These are phyloP conservation scores for Drosophila aff. DNA, from an alignment of 1,140 invertebrate genomes.

Conservation along the genomic window DNA sequence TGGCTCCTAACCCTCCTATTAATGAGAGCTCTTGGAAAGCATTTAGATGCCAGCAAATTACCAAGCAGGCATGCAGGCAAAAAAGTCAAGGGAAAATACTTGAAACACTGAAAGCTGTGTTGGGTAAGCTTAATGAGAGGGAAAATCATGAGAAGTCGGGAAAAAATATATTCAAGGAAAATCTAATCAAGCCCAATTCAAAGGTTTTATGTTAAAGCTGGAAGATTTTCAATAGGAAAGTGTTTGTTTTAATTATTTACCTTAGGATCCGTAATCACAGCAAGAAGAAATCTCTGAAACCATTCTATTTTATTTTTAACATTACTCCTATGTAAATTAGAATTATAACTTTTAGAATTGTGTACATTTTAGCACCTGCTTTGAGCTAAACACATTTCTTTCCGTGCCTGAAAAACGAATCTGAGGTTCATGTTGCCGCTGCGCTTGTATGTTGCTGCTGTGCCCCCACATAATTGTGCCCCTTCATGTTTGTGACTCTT, in stretches of 20 bases:
- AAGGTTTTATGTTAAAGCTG: neutral
- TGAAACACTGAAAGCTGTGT: slow-evolving; percentile 6
- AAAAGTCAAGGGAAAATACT: slow-evolving; percentile 3
- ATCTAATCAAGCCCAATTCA: neutral
- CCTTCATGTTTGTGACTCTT: slow-evolving; percentile 28
- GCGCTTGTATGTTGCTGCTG: slow-evolving; percentile 29
- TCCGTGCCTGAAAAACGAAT: slow-evolving; percentile 16
- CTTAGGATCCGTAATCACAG: neutral
- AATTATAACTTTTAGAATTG: no score
- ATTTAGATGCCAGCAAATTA: slow-evolving; percentile 69
- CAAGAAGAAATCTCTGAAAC: neutral
- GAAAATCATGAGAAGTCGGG: neutral
- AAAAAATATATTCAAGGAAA: neutral
- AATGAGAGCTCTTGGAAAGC: slow-evolving; percentile 66
- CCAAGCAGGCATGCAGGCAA: slow-evolving; percentile 30
- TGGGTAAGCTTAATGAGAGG: neutral
- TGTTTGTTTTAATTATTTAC: neutral
- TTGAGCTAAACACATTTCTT: slow-evolving; percentile 3
- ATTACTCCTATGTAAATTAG: neutral
- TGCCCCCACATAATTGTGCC: slow-evolving; percentile 34
- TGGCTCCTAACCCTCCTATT: slow-evolving; percentile 46
- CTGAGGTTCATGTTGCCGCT: slow-evolving; percentile 34
- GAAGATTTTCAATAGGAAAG: no score
- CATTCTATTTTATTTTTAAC: neutral
- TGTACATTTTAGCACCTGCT: neutral